Percentiles rank a stretch among this genome's conserved stretches.
These are phyloP conservation scores for Cyrtonyx montezumae DNA, from an alignment of 2,113 vertebrate genomes.

Conservation along the genomic window DNA sequence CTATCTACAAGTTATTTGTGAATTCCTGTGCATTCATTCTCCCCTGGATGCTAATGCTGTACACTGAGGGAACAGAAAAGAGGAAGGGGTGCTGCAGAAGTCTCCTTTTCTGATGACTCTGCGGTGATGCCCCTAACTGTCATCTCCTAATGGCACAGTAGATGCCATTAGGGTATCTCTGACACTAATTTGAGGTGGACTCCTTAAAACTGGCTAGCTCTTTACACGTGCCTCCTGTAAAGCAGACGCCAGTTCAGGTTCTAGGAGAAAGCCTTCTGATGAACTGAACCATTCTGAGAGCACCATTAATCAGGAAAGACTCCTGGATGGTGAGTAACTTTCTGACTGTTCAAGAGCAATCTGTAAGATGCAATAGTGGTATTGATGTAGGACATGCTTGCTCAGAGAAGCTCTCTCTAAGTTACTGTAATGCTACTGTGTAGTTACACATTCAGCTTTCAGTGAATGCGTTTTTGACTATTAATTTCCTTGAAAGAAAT, in stretches of 20 bases:
- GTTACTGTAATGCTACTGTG: constrained; percentile 18
- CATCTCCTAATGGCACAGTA: constrained; percentile 16
- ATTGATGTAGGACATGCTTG: constrained; percentile 47
- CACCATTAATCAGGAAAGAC: constrained; percentile 73
- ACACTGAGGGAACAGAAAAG: constrained; percentile 77
- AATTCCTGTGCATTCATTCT: neutral
- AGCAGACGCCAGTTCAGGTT: constrained; percentile 33
- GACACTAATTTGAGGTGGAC: constrained; percentile 12
- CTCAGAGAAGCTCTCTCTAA: constrained; percentile 52
- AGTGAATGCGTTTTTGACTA: constrained; percentile 29
- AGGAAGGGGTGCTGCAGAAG: constrained; percentile 51
- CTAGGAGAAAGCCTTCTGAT: constrained; percentile 59
- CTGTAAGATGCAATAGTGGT: constrained; percentile 40
- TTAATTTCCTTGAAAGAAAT: constrained; percentile 35
- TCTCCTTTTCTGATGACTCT: constrained; percentile 50
- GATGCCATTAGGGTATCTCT: constrained; percentile 32
- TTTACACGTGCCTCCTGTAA: constrained; percentile 31
- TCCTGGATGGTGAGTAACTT: constrained; percentile 76
- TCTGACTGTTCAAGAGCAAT: constrained; percentile 64
- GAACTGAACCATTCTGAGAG: constrained; percentile 70
- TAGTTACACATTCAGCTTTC: constrained; percentile 1
- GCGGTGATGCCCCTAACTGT: neutral
- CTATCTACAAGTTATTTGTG: neutral
- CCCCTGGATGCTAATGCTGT: constrained; percentile 1
- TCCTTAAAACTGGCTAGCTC: constrained; percentile 47